Percentiles rank a stretch among this genome's conserved stretches.
Evolutionary conservation across 2,113 vertebrate genomes (phyloP).

Genomic region (Orycteropus afer): DNA sequence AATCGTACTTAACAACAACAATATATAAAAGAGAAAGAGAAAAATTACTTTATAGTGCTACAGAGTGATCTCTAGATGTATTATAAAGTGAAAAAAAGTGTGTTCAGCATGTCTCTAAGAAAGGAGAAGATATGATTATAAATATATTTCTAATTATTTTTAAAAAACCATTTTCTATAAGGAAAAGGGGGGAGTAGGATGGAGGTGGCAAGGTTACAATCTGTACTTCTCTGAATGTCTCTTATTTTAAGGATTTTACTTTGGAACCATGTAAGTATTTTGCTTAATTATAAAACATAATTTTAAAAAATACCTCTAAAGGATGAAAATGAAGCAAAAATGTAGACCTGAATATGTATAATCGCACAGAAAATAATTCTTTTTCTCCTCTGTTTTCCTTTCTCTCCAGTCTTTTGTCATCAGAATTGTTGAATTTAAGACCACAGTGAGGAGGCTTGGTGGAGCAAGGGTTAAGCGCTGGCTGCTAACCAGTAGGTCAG

Average conservation of each 20-base stretch:
- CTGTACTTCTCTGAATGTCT: neutral
- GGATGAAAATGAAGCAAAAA: neutral
- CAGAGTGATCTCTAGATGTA: neutral
- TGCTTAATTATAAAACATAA: neutral
- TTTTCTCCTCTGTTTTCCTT: neutral
- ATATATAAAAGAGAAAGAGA: neutral
- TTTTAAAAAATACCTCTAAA: neutral
- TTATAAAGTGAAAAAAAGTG: neutral
- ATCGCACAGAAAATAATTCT: neutral
- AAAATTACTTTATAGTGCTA: neutral
- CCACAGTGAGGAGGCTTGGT: too few relatives aligned
- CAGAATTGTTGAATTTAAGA: neutral
- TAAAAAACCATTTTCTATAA: neutral
- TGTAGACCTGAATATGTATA: neutral
- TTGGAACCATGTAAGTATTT: neutral
- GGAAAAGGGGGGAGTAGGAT: neutral
- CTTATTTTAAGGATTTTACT: conserved; percentile 45
- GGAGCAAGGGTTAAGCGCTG: too few relatives aligned
- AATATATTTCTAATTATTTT: neutral
- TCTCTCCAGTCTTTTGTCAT: neutral
- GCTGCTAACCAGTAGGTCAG: too few relatives aligned
- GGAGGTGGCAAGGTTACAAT: neutral
- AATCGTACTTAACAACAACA: too few relatives aligned
- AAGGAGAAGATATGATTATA: neutral
- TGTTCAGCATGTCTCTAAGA: neutral